A percentile compares a stretch with the other conserved stretches of the same genome.
phyloP scores from a whole-genome alignment of 2,113 vertebrate species.

The Pelvicachromis taeniatus region DNA sequence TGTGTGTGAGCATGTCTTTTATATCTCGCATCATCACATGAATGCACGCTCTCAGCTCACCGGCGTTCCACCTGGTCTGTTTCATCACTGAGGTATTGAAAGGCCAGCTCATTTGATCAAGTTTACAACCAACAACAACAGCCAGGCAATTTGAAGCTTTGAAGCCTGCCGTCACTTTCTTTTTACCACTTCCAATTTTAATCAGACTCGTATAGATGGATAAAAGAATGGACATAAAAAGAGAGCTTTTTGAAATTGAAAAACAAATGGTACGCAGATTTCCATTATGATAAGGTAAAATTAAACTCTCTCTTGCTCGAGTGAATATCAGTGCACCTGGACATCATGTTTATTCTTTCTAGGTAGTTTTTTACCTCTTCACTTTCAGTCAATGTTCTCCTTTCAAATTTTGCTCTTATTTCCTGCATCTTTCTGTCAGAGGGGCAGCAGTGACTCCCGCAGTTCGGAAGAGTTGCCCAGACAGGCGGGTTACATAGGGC shows the following conservation, averaged over 20 bases:
- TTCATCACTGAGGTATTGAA: constrained; percentile 17
- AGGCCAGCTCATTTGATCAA: constrained; percentile 37
- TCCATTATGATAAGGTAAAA: constrained; percentile 34
- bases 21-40: constrained; percentile 5
- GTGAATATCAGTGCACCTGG: constrained; percentile 10
- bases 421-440: constrained; percentile 25
- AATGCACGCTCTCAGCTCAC: not conserved
- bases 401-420: not conserved
- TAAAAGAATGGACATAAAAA: constrained; percentile 21
- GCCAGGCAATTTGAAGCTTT: constrained; percentile 11
- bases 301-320: not conserved
- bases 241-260: constrained; percentile 30
- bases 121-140: constrained; percentile 5
- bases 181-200: constrained; percentile 7
- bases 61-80: constrained; percentile 26
- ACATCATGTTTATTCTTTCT: not conserved
- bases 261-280: constrained; percentile 35
- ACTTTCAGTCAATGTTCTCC: constrained; percentile 27
- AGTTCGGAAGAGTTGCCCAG: constrained; percentile 62
- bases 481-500: constrained; percentile 8
- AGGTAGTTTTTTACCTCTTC: not conserved
- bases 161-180: constrained; percentile 2
- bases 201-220: constrained; percentile 19
- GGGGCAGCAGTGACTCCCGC: constrained; percentile 61
- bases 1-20: not conserved